These are phyloP conservation scores for Redunca redunca DNA, from an alignment of 2,113 vertebrate species.

Conservation along the genomic window DNA sequence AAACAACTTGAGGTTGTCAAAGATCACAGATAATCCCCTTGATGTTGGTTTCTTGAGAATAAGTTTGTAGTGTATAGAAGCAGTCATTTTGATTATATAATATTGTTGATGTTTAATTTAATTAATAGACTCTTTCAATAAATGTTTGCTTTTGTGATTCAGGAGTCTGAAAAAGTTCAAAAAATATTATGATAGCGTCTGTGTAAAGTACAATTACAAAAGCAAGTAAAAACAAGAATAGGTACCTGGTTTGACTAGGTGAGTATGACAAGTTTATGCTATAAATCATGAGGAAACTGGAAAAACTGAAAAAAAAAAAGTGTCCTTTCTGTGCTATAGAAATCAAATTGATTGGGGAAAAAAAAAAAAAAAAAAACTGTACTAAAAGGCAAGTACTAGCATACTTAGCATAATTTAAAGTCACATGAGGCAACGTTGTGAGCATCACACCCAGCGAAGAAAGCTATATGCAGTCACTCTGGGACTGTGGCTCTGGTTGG, in stretches of 20 bases:
- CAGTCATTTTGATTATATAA: neutral
- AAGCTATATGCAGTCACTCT: rapidly evolving
- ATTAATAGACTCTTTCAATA: neutral
- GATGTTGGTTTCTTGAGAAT: neutral
- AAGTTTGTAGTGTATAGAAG: neutral
- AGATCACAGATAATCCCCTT: neutral
- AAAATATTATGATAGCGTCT: neutral
- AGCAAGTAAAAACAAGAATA: neutral
- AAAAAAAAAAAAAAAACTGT: neutral
- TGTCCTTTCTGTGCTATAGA: neutral
- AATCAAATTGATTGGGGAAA: neutral
- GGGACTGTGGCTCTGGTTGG: rapidly evolving
- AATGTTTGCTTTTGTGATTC: neutral
- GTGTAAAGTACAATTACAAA: neutral
- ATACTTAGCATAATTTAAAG: neutral
- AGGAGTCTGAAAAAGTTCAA: neutral
- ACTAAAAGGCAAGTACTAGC: neutral
- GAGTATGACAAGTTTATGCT: neutral
- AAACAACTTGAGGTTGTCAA: neutral
- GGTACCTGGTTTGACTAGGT: neutral
- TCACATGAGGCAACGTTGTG: too few relatives aligned
- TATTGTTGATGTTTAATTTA: neutral
- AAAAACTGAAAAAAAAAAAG: neutral
- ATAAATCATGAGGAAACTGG: neutral
- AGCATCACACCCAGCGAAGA: neutral